These are phyloP conservation scores for Siniperca scherzeri DNA, from an alignment of 2,797 vertebrate species.

Conservation along the genomic window DNA sequence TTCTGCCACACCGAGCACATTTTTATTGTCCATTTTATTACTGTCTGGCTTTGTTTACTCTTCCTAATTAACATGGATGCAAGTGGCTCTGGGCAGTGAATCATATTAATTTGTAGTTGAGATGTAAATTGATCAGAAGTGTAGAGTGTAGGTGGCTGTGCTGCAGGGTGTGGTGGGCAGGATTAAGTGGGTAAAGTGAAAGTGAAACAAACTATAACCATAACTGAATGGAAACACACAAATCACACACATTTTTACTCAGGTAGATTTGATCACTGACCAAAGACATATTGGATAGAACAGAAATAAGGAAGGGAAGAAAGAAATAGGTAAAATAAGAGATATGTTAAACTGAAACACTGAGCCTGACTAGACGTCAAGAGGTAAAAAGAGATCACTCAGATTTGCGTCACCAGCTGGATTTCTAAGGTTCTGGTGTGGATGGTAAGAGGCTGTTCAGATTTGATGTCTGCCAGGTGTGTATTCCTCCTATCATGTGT, in stretches of 20 bases:
- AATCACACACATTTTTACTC: neutral
- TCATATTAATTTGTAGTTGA: conserved; percentile 47
- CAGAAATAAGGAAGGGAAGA: neutral
- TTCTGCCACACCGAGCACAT: neutral
- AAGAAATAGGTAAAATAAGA: neutral
- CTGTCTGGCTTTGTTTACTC: conserved; percentile 33
- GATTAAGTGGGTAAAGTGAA: conserved; percentile 20
- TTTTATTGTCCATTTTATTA: conserved; percentile 22
- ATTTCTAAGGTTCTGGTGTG: conserved; percentile 23
- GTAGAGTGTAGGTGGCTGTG: conserved; percentile 29
- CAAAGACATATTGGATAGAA: neutral
- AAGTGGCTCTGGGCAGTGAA: conserved; percentile 29
- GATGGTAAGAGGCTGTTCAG: conserved; percentile 29
- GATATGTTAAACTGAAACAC: conserved; percentile 1
- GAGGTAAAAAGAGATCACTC: conserved; percentile 34
- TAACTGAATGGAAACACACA: neutral
- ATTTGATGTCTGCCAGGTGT: conserved; percentile 55
- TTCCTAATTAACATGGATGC: conserved; percentile 27
- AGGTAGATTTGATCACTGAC: neutral
- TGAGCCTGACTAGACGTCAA: neutral
- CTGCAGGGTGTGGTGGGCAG: conserved; percentile 5
- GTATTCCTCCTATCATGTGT: conserved; percentile 51
- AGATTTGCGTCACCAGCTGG: conserved; percentile 39
- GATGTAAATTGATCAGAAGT: conserved; percentile 40
- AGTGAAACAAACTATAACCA: neutral